Percentiles rank a stretch among this genome's conserved stretches.
Conservation (phyloP, 1,140 invertebrate genomes). For the Achroia grisella region DNA sequence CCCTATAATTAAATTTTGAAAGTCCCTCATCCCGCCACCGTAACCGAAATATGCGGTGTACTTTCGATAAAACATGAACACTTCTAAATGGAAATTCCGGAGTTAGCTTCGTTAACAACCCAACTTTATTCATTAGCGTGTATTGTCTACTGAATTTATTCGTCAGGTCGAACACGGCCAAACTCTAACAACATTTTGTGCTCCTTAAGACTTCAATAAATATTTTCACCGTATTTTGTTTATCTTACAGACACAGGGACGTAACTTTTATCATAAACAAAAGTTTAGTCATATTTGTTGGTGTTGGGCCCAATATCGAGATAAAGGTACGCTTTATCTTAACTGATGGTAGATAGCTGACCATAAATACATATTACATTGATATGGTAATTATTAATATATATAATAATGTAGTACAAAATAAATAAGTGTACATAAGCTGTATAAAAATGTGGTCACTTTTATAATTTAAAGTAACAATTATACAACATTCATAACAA, state of each 20-base stretch:
- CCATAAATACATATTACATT: no score
- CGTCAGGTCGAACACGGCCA: conserved; percentile 52
- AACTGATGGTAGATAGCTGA: no score
- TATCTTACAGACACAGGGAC: conserved; percentile 44
- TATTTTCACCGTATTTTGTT: conserved; percentile 56
- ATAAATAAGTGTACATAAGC: no score
- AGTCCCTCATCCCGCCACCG: background rate
- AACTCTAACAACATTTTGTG: conserved; percentile 42
- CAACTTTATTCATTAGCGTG: conserved; percentile 70
- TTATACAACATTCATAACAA: no score
- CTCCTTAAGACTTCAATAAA: conserved; percentile 49
- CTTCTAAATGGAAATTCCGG: conserved; percentile 57
- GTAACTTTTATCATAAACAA: conserved; percentile 43
- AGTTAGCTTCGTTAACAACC: conserved; percentile 62
- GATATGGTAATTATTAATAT: no score
- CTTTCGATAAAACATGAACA: conserved; percentile 51
- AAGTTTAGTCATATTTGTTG: background rate
- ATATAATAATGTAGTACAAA: no score
- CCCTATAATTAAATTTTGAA: conserved; percentile 4
- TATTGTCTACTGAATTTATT: conserved; percentile 68
- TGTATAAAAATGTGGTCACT: no score
- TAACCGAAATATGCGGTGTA: conserved; percentile 33
- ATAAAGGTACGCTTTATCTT: no score
- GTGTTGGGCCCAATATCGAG: no score
- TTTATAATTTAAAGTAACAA: no score